Conservation (phyloP, 2,113 vertebrate genomes). For the Pseudorectes ferrugineus region DNA sequence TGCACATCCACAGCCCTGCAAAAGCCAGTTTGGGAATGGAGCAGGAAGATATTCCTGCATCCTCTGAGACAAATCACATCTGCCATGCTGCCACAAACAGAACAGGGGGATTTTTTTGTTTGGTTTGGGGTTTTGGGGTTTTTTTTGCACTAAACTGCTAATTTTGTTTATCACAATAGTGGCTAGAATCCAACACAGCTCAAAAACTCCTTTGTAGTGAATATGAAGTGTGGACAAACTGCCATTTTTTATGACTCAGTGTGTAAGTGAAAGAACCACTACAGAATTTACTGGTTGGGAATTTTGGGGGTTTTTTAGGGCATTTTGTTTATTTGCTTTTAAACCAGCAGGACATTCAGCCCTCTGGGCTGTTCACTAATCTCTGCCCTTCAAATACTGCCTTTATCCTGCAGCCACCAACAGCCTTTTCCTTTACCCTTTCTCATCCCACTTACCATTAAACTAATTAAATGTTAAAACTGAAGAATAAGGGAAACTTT, state of each 20-base stretch:
- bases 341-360: neutral
- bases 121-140: neutral
- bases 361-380: neutral
- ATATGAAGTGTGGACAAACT: neutral
- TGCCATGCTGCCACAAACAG: neutral
- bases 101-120: neutral
- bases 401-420: neutral
- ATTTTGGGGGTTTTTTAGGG: accelerated
- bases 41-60: neutral
- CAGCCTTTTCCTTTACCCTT: neutral
- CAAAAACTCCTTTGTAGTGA: neutral
- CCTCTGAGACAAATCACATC: neutral
- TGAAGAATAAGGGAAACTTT: neutral
- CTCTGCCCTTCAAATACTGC: neutral
- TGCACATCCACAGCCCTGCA: neutral
- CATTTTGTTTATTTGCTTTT: neutral
- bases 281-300: neutral
- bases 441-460: neutral
- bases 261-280: neutral
- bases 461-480: neutral
- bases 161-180: neutral
- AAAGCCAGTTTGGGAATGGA: neutral
- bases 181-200: neutral
- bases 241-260: neutral
- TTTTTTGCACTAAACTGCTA: neutral